Evolutionary conservation across 2,113 vertebrate species (phyloP).

Genomic region (Nycticryphes semicollaris): DNA sequence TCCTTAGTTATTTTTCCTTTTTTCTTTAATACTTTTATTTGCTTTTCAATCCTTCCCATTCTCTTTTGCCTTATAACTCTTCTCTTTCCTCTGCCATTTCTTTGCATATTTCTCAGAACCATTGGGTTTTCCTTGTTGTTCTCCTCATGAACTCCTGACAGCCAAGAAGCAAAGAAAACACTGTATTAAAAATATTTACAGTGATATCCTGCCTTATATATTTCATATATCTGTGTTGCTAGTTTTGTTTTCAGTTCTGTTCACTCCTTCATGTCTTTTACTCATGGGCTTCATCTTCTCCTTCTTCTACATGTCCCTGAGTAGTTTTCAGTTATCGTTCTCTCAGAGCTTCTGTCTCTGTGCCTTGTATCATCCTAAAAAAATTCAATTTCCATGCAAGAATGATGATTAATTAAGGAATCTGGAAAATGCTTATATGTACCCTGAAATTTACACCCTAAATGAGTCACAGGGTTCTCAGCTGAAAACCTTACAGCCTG

Average conservation of each 20-base stretch:
- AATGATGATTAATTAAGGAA: not conserved
- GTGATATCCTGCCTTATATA: not conserved
- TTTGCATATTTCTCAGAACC: not conserved
- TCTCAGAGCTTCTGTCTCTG: not conserved
- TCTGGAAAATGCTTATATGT: not conserved
- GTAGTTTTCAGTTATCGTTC: not conserved
- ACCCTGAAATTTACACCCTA: not conserved
- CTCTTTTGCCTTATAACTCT: not conserved
- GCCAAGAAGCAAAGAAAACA: not conserved
- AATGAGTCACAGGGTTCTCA: not conserved
- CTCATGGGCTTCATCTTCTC: not conserved
- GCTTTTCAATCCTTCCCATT: not conserved
- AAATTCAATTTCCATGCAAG: not conserved
- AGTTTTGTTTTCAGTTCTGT: not conserved
- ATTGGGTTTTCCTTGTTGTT: not conserved
- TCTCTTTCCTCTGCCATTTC: not conserved
- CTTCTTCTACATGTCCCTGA: not conserved
- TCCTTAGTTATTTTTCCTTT: not conserved
- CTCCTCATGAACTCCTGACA: not conserved
- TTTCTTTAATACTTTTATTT: not conserved
- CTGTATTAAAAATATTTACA: not conserved
- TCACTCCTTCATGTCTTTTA: not conserved
- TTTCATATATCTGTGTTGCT: not conserved
- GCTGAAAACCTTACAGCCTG: not conserved
- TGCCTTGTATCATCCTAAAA: not conserved